Conservation (phyloP, 2,797 vertebrate species). For the Ataeniobius toweri region DNA sequence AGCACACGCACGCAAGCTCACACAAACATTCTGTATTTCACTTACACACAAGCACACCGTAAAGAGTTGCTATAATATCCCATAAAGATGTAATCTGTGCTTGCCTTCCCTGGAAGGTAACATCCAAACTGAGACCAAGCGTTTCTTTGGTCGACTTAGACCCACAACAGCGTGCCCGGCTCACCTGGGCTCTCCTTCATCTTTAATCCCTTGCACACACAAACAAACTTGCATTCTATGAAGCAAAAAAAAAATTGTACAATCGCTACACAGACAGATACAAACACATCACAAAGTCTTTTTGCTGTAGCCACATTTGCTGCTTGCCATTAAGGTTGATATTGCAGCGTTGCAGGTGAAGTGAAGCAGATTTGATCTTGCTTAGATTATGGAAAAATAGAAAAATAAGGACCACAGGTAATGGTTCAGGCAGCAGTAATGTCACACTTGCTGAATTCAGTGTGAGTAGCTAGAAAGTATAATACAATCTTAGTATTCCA, state of each 20-base stretch:
- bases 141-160: slow-evolving; percentile 43
- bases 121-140: slow-evolving; percentile 43
- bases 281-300: slow-evolving; percentile 20
- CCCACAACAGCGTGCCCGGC: slow-evolving; percentile 20
- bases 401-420: not conserved
- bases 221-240: slow-evolving; percentile 41
- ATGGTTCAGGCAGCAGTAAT: slow-evolving; percentile 27
- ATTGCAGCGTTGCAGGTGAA: slow-evolving; percentile 35
- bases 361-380: slow-evolving; percentile 43
- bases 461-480: not conserved
- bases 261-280: slow-evolving; percentile 17
- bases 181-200: slow-evolving; percentile 53
- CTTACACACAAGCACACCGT: slow-evolving; percentile 16
- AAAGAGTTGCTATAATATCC: slow-evolving; percentile 24
- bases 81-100: slow-evolving; percentile 47
- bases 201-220: slow-evolving; percentile 55
- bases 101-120: slow-evolving; percentile 8
- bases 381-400: slow-evolving; percentile 7
- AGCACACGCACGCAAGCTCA: slow-evolving; percentile 10
- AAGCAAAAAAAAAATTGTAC: slow-evolving; percentile 5
- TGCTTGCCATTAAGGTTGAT: slow-evolving; percentile 32
- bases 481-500: not conserved
- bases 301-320: slow-evolving; percentile 24
- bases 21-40: not conserved
- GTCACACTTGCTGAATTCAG: not conserved